Conservation (phyloP, 1,140 invertebrate species). For the Eumeta japonica region DNA sequence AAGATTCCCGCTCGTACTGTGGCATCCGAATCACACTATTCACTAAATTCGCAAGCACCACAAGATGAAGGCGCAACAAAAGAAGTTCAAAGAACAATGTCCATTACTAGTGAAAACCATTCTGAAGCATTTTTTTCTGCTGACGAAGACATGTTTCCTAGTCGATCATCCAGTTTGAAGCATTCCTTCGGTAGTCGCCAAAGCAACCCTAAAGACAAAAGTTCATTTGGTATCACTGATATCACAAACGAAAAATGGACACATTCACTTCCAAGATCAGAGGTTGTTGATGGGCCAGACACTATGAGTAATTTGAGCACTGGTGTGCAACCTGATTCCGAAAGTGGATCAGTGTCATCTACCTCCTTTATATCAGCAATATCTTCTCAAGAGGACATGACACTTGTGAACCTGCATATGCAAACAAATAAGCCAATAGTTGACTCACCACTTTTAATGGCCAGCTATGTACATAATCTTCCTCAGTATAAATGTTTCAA, state of each 20-base stretch:
- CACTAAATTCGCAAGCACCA: slow-evolving; percentile 57
- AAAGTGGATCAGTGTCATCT: slow-evolving; percentile 74
- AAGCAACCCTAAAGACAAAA: slow-evolving; percentile 42
- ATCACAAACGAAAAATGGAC: slow-evolving; percentile 42
- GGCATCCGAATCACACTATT: slow-evolving; percentile 63
- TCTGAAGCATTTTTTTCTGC: slow-evolving; percentile 89
- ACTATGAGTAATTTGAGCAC: slow-evolving; percentile 46
- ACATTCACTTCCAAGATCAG: slow-evolving; percentile 32
- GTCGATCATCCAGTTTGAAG: slow-evolving; percentile 64
- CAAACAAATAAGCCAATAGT: slow-evolving; percentile 94
- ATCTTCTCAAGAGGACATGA: slow-evolving; percentile 91
- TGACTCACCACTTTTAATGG: slow-evolving; percentile 90
- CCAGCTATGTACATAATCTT: slow-evolving; percentile 89
- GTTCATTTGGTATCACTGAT: slow-evolving; percentile 36
- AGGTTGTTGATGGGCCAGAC: slow-evolving; percentile 33
- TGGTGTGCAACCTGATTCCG: slow-evolving; percentile 52
- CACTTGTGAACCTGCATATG: slow-evolving; percentile 90
- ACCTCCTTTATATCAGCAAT: slow-evolving; percentile 90
- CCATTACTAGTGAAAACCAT: slow-evolving; percentile 84
- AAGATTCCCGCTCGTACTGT: slow-evolving; percentile 47
- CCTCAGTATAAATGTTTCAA: slow-evolving; percentile 79
- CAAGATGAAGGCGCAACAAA: slow-evolving; percentile 54
- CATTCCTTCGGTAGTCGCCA: slow-evolving; percentile 60
- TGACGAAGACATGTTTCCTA: slow-evolving; percentile 76
- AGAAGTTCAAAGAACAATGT: slow-evolving; percentile 78